Base-by-base conservation (phyloP, 1,140 invertebrate species). In the Leptoteleia sp. region DNA sequence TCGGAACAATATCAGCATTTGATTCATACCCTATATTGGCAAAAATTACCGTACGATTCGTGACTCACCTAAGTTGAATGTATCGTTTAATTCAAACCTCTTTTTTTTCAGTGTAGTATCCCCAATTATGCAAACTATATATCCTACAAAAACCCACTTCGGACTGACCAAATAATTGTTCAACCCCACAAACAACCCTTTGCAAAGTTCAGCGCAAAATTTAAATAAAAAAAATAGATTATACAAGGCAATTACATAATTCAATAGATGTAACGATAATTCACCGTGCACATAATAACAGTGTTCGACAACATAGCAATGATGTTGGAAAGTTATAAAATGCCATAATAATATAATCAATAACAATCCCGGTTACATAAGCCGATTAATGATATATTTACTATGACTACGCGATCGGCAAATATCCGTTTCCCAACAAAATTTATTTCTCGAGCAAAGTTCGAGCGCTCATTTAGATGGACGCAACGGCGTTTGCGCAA, bases 311-410 rank as follows among this genome's bases (percentile, higher is more conserved):
- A n/a, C n/a, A n/a, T n/a, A n/a, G 17, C 45, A n/a, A 27, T 16
- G 17, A 59, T 52, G 54, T 50, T 61, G 42, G 71, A 75, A 75
- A 75, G 59, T 75, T 68, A 40, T 65, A 62, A 57, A 59, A 55
- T 38, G 54, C 31, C 67, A 62, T 68, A 62, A 68, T 57, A 68
- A 76, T 42, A 61, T 38, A 68, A 76, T 76, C 55, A 76, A 54
- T 76, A 76, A 68, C 54, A 76, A 68, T 76, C 22, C 33, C 1
- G 1, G 3, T 62, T 68, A 22, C 57, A 33, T 57, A 68, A 76
- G 4, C 0, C 47, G 16, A 76, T 68, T 52, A 75, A 65, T 57
- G 31, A 59, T 75, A 55, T 67, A 75, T 67, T 65, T 57, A 50
- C n/a, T 45, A 15, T 67, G 35, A 35, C 6, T 17, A 35, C 29